Evolutionary conservation across 1,140 invertebrate species (phyloP).

Genomic region (Saxidomus purpurata): DNA sequence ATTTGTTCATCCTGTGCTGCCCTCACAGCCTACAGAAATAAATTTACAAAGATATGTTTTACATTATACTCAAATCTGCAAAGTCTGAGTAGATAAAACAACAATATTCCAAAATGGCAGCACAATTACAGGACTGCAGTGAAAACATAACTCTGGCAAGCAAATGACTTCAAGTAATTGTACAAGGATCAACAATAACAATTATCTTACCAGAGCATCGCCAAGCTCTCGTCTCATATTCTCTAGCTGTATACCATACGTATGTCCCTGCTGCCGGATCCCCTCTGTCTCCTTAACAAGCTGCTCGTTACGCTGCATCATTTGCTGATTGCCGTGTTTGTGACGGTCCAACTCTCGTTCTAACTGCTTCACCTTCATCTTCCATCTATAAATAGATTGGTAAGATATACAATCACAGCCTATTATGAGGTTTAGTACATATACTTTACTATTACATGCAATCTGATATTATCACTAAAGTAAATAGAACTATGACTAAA

Average conservation of each 20-base stretch:
- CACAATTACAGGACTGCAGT: too few relatives aligned
- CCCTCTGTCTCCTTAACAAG: constrained; percentile 82
- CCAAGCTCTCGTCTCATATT: constrained; percentile 83
- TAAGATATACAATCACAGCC: too few relatives aligned
- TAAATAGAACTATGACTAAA: too few relatives aligned
- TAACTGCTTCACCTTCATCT: constrained; percentile 83
- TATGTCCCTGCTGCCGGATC: constrained; percentile 76
- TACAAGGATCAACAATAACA: neutral
- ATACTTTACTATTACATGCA: too few relatives aligned
- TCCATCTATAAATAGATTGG: constrained; percentile 82
- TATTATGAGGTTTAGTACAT: too few relatives aligned
- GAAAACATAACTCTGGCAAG: too few relatives aligned
- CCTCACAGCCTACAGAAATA: constrained; percentile 77
- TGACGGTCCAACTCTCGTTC: constrained; percentile 83
- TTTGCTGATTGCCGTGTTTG: constrained; percentile 81
- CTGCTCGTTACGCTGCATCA: constrained; percentile 83
- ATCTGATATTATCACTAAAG: too few relatives aligned
- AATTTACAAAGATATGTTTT: too few relatives aligned
- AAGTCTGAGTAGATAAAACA: too few relatives aligned
- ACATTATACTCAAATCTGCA: too few relatives aligned
- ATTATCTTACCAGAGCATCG: constrained; percentile 81
- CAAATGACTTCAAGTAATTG: too few relatives aligned
- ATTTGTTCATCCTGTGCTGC: constrained; percentile 85
- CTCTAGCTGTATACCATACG: constrained; percentile 81
- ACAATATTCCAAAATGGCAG: too few relatives aligned